phyloP scores from a whole-genome alignment of 92 coral and sea anemone species.

The Virgularia gustaviana region DNA sequence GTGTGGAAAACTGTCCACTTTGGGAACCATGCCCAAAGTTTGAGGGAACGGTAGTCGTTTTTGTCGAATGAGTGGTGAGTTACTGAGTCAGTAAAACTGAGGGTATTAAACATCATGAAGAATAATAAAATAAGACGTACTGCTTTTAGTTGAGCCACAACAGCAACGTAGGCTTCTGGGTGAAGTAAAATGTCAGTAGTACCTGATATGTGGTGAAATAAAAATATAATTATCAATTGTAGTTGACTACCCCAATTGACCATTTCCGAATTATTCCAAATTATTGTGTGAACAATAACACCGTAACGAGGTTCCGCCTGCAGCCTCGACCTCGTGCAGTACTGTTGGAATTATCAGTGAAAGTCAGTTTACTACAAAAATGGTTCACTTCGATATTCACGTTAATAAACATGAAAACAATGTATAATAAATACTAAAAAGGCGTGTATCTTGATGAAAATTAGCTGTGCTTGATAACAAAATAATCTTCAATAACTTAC shows the following conservation, averaged over 20 bases:
- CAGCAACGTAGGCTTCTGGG: slow-evolving; percentile 70
- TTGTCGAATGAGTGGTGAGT: not conserved
- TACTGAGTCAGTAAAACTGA: not conserved
- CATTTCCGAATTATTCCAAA: too few relatives aligned
- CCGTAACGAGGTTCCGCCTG: too few relatives aligned
- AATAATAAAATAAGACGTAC: slow-evolving; percentile 30
- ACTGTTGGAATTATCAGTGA: too few relatives aligned
- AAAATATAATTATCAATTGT: too few relatives aligned
- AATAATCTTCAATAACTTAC: slow-evolving; percentile 39
- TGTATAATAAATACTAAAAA: too few relatives aligned
- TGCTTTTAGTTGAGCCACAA: slow-evolving; percentile 67
- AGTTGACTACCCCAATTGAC: too few relatives aligned
- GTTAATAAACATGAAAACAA: too few relatives aligned
- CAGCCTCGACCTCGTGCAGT: too few relatives aligned
- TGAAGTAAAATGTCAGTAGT: slow-evolving; percentile 84
- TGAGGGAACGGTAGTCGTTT: not conserved
- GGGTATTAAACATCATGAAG: not conserved
- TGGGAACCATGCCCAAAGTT: not conserved
- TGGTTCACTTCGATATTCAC: too few relatives aligned
- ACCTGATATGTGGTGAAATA: too few relatives aligned
- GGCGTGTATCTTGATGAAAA: not conserved
- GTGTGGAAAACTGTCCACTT: not conserved
- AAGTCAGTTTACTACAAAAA: too few relatives aligned
- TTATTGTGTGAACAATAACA: too few relatives aligned
- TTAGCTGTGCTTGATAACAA: not conserved